These are phyloP conservation scores for Chalcosyrphus nemorum DNA, from an alignment of 2,888 invertebrate genomes.

Conservation along the genomic window DNA sequence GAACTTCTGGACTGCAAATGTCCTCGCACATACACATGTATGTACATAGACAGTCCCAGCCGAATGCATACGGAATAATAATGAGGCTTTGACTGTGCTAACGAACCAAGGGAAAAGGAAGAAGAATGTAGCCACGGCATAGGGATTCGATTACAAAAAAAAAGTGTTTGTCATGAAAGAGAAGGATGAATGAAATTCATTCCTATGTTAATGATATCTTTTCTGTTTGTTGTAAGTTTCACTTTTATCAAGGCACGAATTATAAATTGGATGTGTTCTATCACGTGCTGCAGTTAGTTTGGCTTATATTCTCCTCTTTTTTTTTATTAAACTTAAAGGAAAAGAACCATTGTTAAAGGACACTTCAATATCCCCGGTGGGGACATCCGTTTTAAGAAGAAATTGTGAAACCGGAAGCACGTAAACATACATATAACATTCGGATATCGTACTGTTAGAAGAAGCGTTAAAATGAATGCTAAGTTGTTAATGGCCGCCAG, in stretches of 20 bases:
- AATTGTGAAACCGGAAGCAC: too few species aligned
- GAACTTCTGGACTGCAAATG: background rate
- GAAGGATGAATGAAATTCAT: slow-evolving; percentile 1
- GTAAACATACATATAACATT: too few species aligned
- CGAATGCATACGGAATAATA: slow-evolving; percentile 28
- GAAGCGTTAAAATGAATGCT: too few species aligned
- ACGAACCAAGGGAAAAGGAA: slow-evolving; percentile 3
- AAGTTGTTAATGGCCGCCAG: too few species aligned
- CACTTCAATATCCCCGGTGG: too few species aligned
- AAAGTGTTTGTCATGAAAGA: background rate
- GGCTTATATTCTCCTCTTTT: too few species aligned
- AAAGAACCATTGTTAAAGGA: too few species aligned
- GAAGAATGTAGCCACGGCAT: background rate
- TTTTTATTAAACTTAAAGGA: background rate
- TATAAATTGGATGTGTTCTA: slow-evolving; percentile 7
- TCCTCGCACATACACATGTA: background rate
- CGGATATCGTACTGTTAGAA: too few species aligned
- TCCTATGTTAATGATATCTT: slow-evolving; percentile 17
- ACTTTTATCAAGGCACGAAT: slow-evolving; percentile 4
- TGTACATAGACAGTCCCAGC: background rate
- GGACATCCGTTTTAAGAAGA: too few species aligned
- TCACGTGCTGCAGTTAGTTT: background rate
- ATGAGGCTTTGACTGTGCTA: slow-evolving; percentile 11
- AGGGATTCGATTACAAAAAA: slow-evolving; percentile 14
- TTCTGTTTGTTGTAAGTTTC: background rate